Conservation (phyloP, 1,140 invertebrate genomes). For the Microvelia longipes region DNA sequence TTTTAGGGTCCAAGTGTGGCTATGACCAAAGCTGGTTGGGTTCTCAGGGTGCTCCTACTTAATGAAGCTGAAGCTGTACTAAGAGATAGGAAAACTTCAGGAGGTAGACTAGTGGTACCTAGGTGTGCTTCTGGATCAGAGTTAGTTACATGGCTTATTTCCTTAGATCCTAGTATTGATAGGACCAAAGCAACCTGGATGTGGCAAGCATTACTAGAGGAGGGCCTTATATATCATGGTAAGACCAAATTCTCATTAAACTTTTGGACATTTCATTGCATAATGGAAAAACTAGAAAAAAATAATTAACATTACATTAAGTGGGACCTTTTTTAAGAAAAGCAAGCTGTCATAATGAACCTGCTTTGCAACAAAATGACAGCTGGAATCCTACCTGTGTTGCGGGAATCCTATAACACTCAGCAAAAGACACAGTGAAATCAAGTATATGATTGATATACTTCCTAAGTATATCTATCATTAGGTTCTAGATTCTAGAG, state of each 20-base stretch:
- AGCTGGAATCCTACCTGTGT: too few species aligned
- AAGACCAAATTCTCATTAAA: conserved; percentile 26
- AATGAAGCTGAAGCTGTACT: conserved; percentile 40
- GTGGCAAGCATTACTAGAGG: conserved; percentile 73
- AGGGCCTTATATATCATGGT: conserved; percentile 65
- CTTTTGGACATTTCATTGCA: background rate
- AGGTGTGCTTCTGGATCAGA: conserved; percentile 46
- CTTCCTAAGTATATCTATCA: too few species aligned
- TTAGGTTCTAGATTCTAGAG: too few species aligned
- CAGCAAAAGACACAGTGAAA: too few species aligned
- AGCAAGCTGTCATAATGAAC: background rate
- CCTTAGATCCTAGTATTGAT: conserved; percentile 35
- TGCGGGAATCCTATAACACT: too few species aligned
- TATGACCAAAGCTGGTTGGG: conserved; percentile 48
- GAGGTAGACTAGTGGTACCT: conserved; percentile 34
- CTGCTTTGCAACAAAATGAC: too few species aligned
- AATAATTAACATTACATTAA: background rate
- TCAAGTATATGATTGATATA: too few species aligned
- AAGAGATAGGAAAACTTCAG: conserved; percentile 42
- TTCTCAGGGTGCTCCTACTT: conserved; percentile 50
- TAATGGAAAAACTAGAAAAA: background rate
- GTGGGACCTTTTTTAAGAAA: background rate
- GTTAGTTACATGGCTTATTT: conserved; percentile 63
- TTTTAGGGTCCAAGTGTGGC: conserved; percentile 41
- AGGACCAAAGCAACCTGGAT: conserved; percentile 58